Percentiles rank a stretch among this genome's conserved stretches.
Conservation (phyloP, 2,888 invertebrate genomes). For the Cheilosia vulpina region DNA sequence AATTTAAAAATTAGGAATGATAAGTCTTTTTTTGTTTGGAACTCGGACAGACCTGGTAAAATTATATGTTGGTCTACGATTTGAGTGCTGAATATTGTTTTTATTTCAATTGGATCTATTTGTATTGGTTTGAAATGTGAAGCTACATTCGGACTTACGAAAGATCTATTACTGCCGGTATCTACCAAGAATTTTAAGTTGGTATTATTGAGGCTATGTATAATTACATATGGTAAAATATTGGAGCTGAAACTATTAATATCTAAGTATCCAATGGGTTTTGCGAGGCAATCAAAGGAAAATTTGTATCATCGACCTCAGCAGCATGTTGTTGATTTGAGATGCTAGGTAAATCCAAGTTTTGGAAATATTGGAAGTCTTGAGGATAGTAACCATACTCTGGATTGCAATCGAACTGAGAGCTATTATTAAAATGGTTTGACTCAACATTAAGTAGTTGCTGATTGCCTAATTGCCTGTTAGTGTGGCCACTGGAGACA, state of each 20-base stretch:
- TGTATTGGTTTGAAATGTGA: too few relatives aligned
- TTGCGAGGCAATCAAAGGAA: constrained; percentile 56
- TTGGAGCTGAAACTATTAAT: constrained; percentile 18
- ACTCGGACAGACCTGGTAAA: constrained; percentile 12
- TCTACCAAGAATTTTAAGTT: background rate
- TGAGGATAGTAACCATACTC: background rate
- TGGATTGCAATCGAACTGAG: background rate
- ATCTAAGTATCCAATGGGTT: constrained; percentile 66
- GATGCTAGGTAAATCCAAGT: background rate
- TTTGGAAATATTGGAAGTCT: background rate
- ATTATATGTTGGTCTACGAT: background rate
- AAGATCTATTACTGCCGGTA: constrained; percentile 23
- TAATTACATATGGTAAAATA: background rate
- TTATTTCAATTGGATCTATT: background rate
- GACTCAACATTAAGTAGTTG: background rate
- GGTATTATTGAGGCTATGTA: constrained; percentile 1
- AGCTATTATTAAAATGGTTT: background rate
- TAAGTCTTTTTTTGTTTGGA: constrained; percentile 14
- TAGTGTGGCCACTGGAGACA: background rate
- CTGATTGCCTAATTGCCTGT: background rate
- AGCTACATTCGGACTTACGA: constrained; percentile 49
- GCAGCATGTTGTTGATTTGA: background rate
- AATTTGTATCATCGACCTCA: constrained; percentile 62
- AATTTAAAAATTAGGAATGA: background rate
- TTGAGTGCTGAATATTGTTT: background rate